These are phyloP conservation scores for Apamea epomidion DNA, from an alignment of 2,888 invertebrate genomes.

Conservation along the genomic window DNA sequence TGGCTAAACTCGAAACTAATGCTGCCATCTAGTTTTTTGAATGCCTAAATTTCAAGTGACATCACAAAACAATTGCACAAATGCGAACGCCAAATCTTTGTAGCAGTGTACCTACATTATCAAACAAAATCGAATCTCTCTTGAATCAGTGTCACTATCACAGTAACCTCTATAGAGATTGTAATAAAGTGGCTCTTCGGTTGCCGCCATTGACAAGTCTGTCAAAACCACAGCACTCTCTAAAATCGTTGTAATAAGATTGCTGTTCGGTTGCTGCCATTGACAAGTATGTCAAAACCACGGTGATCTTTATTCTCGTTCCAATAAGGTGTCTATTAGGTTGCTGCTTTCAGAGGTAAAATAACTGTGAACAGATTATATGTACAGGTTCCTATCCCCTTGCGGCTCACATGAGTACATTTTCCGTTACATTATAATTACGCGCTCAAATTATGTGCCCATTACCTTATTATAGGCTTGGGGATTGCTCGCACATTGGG, in stretches of 20 bases:
- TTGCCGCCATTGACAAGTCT: not conserved
- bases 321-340: not conserved
- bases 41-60: too few species aligned
- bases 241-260: too few species aligned
- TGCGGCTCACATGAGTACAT: not conserved
- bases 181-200: too few species aligned
- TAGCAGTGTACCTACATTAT: not conserved
- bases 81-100: too few species aligned
- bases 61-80: too few species aligned
- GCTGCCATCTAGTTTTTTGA: too few species aligned
- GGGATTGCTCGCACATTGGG: conserved; percentile 15
- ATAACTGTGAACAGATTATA: not conserved
- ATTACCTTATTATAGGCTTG: conserved; percentile 31
- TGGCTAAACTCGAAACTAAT: too few species aligned
- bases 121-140: not conserved
- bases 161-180: not conserved
- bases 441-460: conserved; percentile 19
- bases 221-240: not conserved
- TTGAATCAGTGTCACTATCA: not conserved
- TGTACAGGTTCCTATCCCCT: not conserved
- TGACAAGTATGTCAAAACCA: not conserved
- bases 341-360: not conserved
- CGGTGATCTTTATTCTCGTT: not conserved
- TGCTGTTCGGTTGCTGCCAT: not conserved
- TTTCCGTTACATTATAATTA: conserved; percentile 42